Conservation (phyloP, 2,888 invertebrate genomes). For the Cylloceria caligata region DNA sequence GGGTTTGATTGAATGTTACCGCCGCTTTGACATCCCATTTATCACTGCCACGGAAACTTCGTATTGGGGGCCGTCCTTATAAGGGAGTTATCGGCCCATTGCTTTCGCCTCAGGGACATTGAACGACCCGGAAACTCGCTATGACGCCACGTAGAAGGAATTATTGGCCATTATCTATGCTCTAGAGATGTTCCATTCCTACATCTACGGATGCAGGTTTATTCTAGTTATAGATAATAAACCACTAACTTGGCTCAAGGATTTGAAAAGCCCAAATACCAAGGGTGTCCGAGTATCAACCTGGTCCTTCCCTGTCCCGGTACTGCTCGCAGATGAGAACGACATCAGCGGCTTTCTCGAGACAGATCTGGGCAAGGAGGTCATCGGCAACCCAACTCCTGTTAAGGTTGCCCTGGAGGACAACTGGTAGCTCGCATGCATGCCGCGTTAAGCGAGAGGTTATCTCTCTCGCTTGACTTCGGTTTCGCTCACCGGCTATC, state of each 20-base stretch:
- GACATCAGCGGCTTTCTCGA: too few relatives aligned
- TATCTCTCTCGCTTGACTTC: too few relatives aligned
- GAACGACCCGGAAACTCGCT: slow-evolving; percentile 73
- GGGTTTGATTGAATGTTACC: slow-evolving; percentile 71
- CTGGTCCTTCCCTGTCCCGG: too few relatives aligned
- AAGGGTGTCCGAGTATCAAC: too few relatives aligned
- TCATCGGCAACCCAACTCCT: too few relatives aligned
- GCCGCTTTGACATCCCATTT: slow-evolving; percentile 71
- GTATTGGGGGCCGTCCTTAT: slow-evolving; percentile 76
- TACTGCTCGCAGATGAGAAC: too few relatives aligned
- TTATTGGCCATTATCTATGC: slow-evolving; percentile 32
- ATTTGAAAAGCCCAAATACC: slow-evolving; percentile 71
- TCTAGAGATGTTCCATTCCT: slow-evolving; percentile 75
- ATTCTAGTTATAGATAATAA: slow-evolving; percentile 75
- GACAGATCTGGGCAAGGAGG: too few relatives aligned
- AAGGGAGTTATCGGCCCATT: slow-evolving; percentile 77
- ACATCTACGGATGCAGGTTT: slow-evolving; percentile 76
- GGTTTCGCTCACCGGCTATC: too few relatives aligned
- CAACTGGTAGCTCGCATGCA: too few relatives aligned
- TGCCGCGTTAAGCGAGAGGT: too few relatives aligned
- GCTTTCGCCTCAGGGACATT: slow-evolving; percentile 75
- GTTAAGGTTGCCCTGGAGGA: too few relatives aligned
- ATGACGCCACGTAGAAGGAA: slow-evolving; percentile 54
- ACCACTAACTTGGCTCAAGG: slow-evolving; percentile 73
- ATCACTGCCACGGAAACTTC: slow-evolving; percentile 76